phyloP scores from a whole-genome alignment of 1,140 invertebrate species.

The Atopsyche davidsoni region DNA sequence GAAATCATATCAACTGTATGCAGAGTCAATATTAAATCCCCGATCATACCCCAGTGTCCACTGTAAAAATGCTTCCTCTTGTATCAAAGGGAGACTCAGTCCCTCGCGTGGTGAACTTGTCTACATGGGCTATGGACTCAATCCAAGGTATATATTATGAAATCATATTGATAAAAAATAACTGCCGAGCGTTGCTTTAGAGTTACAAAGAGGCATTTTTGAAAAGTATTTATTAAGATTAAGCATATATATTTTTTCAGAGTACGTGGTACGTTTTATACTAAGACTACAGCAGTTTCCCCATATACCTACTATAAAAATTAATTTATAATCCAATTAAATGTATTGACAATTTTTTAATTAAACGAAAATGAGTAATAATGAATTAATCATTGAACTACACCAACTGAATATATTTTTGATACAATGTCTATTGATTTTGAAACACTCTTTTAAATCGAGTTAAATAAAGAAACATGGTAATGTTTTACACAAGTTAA shows the following conservation, averaged over 20 bases:
- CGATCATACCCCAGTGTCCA: slow-evolving; percentile 50
- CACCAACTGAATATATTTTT: too few relatives aligned
- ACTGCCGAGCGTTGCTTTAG: too few relatives aligned
- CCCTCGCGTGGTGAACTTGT: slow-evolving; percentile 25
- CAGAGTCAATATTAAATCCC: slow-evolving; percentile 60
- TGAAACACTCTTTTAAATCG: too few relatives aligned
- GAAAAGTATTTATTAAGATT: background rate
- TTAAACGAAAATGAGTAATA: background rate
- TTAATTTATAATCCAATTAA: background rate
- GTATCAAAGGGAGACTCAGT: slow-evolving; percentile 33
- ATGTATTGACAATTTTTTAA: slow-evolving; percentile 2
- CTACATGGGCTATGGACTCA: slow-evolving; percentile 40
- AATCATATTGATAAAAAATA: too few relatives aligned
- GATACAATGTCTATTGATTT: too few relatives aligned
- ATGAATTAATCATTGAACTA: too few relatives aligned
- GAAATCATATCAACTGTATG: slow-evolving; percentile 64
- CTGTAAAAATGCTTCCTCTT: slow-evolving; percentile 31
- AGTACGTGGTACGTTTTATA: slow-evolving; percentile 36
- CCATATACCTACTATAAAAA: slow-evolving; percentile 34
- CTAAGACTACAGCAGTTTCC: slow-evolving; percentile 35
- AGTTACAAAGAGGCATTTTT: too few relatives aligned
- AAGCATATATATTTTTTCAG: slow-evolving; percentile 32
- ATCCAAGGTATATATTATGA: slow-evolving; percentile 37
- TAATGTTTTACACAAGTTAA: too few relatives aligned
- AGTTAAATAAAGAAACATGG: too few relatives aligned